Percentiles rank a stretch among this genome's conserved stretches.
Conservation (phyloP, 2,113 vertebrate genomes). For the Okapia johnstoni region DNA sequence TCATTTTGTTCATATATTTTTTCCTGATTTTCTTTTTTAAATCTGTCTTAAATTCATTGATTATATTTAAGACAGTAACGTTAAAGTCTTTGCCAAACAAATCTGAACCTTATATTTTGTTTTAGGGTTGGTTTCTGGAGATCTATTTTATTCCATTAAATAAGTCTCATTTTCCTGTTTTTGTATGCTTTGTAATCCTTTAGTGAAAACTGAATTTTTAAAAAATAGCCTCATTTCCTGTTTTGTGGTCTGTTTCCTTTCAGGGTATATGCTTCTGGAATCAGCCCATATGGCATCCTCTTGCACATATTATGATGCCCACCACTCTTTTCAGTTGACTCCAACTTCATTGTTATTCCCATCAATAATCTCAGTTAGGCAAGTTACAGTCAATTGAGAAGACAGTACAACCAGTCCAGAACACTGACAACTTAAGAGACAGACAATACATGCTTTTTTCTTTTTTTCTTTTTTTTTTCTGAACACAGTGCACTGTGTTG, state of each 20-base stretch:
- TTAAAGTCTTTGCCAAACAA: background rate
- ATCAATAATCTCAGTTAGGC: background rate
- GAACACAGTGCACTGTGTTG: background rate
- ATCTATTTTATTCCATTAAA: background rate
- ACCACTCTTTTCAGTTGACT: too few species aligned
- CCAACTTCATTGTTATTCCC: background rate
- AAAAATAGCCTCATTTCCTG: background rate
- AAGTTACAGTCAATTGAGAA: background rate
- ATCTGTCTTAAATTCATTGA: background rate
- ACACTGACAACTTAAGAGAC: background rate
- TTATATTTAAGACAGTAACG: background rate
- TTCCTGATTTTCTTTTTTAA: background rate
- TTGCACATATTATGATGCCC: background rate
- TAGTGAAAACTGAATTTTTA: background rate
- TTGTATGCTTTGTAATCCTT: background rate
- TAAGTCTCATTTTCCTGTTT: background rate
- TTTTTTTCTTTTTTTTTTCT: background rate
- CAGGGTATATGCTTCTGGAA: background rate
- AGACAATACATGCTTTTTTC: background rate
- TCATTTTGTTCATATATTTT: background rate
- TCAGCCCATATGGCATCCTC: background rate
- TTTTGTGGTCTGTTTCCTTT: background rate
- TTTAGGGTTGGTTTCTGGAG: background rate
- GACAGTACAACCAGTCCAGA: background rate
- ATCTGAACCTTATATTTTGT: background rate